These are phyloP conservation scores for Limnephilus lunatus DNA, from an alignment of 2,888 invertebrate species.

Conservation along the genomic window DNA sequence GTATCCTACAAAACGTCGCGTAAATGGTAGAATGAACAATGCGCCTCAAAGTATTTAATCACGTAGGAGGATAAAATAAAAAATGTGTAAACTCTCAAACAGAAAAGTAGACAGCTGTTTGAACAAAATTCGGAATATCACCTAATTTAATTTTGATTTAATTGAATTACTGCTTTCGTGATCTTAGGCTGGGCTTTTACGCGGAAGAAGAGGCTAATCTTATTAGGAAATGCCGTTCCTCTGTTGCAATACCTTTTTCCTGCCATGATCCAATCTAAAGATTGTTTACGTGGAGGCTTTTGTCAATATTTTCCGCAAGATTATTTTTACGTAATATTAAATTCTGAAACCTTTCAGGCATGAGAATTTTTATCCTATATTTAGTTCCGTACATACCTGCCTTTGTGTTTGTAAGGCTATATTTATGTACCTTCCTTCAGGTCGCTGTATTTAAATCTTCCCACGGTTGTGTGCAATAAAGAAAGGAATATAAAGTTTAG, in stretches of 20 bases:
- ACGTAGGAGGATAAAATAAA: neutral
- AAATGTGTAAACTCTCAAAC: neutral
- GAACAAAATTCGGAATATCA: neutral
- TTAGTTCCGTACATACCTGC: neutral
- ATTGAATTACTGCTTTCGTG: constrained; percentile 7
- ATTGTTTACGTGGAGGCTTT: neutral
- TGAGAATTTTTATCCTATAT: neutral
- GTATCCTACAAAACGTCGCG: neutral
- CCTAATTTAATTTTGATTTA: constrained; percentile 8
- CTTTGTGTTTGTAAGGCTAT: neutral
- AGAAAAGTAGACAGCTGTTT: neutral
- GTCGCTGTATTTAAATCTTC: neutral
- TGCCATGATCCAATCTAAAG: neutral
- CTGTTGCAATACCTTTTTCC: constrained; percentile 4
- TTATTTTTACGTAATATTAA: constrained; percentile 2
- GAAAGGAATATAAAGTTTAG: neutral
- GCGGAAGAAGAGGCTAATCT: neutral
- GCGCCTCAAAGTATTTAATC: neutral
- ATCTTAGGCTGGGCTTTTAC: constrained; percentile 6
- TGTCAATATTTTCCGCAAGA: neutral
- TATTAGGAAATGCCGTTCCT: neutral
- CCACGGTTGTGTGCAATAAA: neutral
- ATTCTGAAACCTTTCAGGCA: neutral
- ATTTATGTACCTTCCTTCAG: neutral
- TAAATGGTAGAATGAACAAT: neutral